Conservation (phyloP, 2,888 invertebrate genomes). For the Drosophila longiperda region DNA sequence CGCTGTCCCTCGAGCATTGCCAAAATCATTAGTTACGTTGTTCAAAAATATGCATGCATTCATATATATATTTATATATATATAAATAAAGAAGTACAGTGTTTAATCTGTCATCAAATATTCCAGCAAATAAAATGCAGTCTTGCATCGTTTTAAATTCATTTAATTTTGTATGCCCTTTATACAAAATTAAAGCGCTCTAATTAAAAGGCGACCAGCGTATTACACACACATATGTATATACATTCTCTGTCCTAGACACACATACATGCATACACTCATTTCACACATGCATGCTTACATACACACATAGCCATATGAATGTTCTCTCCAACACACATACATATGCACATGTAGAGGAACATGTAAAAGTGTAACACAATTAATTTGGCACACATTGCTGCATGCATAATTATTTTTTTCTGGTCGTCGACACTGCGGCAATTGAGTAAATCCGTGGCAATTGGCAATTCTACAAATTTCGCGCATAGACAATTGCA, state of each 20-base stretch:
- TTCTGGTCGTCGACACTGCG: conserved; percentile 56
- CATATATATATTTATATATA: not conserved
- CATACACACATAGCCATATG: not conserved
- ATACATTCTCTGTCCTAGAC: too few species aligned
- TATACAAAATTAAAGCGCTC: not conserved
- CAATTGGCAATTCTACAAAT: conserved; percentile 81
- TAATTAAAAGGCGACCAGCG: not conserved
- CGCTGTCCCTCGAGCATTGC: conserved; percentile 16
- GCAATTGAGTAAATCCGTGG: conserved; percentile 79
- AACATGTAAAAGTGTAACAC: conserved; percentile 33
- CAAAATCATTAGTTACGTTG: conserved; percentile 9
- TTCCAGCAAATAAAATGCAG: not conserved
- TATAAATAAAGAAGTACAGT: not conserved
- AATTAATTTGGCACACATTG: conserved; percentile 79
- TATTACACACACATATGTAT: not conserved
- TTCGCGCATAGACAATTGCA: conserved; percentile 72
- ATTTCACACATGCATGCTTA: not conserved
- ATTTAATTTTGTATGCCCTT: not conserved
- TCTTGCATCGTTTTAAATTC: not conserved
- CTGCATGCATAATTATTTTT: conserved; percentile 20
- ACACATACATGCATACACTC: not conserved
- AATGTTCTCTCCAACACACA: not conserved
- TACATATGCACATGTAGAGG: not conserved
- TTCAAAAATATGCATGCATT: not conserved
- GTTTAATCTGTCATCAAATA: not conserved